Evolutionary conservation across 2,797 vertebrate genomes (phyloP).

Genomic region (Neomorphus geoffroyi): DNA sequence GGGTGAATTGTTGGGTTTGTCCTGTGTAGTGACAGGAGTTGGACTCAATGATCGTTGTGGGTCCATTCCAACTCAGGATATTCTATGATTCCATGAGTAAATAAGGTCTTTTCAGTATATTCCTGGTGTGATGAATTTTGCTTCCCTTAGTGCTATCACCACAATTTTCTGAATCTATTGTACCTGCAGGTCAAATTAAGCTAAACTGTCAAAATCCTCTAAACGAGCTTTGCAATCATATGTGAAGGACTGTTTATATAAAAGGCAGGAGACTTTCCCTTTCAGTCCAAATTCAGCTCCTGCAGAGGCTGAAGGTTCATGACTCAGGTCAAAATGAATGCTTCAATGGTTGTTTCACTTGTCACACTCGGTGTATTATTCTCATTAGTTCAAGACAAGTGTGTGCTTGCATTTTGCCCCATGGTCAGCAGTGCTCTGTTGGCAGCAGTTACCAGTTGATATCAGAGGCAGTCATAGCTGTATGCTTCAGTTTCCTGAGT

Average conservation of each 20-base stretch:
- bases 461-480: background rate
- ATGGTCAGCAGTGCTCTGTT: background rate
- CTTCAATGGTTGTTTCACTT: background rate
- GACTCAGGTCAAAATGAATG: background rate
- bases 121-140: background rate
- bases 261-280: background rate
- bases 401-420: background rate
- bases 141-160: background rate
- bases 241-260: background rate
- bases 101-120: background rate
- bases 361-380: background rate
- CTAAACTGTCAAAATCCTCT: background rate
- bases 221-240: background rate
- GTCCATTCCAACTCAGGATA: too few relatives aligned
- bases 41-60: too few relatives aligned
- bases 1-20: too few relatives aligned
- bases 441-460: background rate
- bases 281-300: background rate
- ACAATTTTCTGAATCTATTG: background rate
- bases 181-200: background rate
- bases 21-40: too few relatives aligned
- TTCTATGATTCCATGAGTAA: background rate
- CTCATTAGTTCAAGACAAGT: background rate
- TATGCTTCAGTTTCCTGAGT: background rate
- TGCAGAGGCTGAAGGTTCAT: background rate